Evolutionary conservation across 2,113 vertebrate species (phyloP).

Genomic region (Bubo blakistoni): DNA sequence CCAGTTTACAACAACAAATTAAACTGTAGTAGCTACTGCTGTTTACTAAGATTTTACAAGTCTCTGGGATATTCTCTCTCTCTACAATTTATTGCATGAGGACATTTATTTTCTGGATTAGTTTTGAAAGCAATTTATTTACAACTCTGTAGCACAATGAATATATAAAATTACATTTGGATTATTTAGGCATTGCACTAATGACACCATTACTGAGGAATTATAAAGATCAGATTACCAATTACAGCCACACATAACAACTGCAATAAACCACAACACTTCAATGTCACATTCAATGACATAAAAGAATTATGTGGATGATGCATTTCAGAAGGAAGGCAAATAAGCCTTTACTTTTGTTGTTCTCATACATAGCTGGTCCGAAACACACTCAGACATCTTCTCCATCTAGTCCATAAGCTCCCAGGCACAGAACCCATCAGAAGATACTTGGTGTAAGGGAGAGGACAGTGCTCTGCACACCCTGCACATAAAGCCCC

Average conservation of each 20-base stretch:
- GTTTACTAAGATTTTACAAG: neutral
- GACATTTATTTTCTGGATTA: neutral
- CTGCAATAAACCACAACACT: neutral
- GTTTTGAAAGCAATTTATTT: neutral
- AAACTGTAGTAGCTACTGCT: neutral
- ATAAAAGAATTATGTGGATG: neutral
- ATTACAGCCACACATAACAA: too few relatives aligned
- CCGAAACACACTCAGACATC: neutral
- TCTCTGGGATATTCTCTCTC: neutral
- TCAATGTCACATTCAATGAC: too few relatives aligned
- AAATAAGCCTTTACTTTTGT: neutral
- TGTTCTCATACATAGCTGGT: rapidly evolving
- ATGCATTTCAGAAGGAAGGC: neutral
- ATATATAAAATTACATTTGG: neutral
- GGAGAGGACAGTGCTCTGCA: neutral
- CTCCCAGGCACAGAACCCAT: neutral
- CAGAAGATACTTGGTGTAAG: neutral
- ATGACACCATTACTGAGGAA: neutral
- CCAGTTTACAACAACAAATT: neutral
- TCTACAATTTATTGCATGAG: neutral
- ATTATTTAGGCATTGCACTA: neutral
- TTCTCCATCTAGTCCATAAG: neutral
- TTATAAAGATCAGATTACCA: too few relatives aligned
- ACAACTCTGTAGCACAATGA: neutral
- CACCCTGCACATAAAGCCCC: neutral